Base-by-base conservation (phyloP, 2,888 invertebrate species). In the Lasius fuliginosus region DNA sequence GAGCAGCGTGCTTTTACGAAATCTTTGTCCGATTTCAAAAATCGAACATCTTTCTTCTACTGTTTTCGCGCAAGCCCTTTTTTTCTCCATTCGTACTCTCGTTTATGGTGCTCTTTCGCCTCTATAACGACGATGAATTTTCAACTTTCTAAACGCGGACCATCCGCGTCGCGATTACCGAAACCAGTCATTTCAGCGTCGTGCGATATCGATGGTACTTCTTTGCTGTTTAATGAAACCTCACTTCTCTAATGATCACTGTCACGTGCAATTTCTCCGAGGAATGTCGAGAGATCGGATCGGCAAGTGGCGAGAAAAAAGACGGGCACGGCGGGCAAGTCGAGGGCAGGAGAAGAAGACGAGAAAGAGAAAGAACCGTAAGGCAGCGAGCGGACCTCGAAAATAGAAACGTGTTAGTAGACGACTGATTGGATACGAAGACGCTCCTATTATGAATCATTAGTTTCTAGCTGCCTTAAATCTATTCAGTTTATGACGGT, bases 111-210 rank as follows among this genome's bases (percentile, higher is more conserved):
- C 81, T 62, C 84, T 79, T 82, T 75, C 74, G 62, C 23, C 46
- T 68, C 67, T 75, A 8, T 9, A 84, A 85, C 81, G 60, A 83
- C 86, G 85, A 87, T 82, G 82, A 77, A 79, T 89, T 86, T 67
- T 67, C 73, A 84, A 91, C 91, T 91, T 91, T 91, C 91, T 91
- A 91, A 90, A 87, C 83, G 84, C 67, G 75, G 85, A 27, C 67
- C 86, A 82, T 36, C 42, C 69, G 84, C 64, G 65, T 58, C 53
- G 58, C 49, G 83, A 90, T 89, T 83, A 86, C 86, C 89, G 88
- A 91, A 91, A 91, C 86, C 77, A 65, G 82, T 90, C 86, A 87
- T 90, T 90, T 88, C 82, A 87, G 86, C 60, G 60, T 85, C 86
- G 81, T 84, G 40, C 82, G 74, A 85, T 84, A 87, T 87, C 89